Conservation (phyloP, 1,140 invertebrate species). For the Platyscapa corneri region DNA sequence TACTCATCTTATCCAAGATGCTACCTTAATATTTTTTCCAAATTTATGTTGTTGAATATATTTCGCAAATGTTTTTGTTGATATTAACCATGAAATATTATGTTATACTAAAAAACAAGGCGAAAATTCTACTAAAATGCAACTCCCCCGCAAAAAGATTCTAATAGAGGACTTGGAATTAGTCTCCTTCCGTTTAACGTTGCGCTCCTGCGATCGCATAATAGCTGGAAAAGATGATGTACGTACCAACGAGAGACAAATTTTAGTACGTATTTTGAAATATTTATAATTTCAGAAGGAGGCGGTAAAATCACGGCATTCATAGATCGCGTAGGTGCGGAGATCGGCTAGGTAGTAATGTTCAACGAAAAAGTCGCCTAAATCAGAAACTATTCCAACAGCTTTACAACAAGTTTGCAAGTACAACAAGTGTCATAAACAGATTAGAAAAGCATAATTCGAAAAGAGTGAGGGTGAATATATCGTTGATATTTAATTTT, state of each 20-base stretch:
- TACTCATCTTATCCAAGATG: not conserved
- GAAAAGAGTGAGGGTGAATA: not conserved
- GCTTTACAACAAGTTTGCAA: too few species aligned
- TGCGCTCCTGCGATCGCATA: too few species aligned
- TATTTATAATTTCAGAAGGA: too few species aligned
- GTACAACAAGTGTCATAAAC: not conserved
- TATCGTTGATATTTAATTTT: constrained; percentile 12
- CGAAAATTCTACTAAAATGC: not conserved
- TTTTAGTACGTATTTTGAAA: too few species aligned
- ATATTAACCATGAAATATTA: not conserved
- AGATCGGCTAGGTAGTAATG: not conserved
- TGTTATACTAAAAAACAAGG: not conserved
- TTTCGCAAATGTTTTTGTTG: constrained; percentile 8
- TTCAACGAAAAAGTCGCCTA: not conserved
- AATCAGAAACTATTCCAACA: not conserved
- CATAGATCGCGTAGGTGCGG: too few species aligned
- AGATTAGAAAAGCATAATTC: constrained; percentile 18
- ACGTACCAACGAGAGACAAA: too few species aligned
- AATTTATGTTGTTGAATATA: not conserved
- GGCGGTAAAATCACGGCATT: too few species aligned
- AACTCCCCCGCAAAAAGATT: not conserved
- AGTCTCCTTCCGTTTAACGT: not conserved
- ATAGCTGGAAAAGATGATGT: too few species aligned
- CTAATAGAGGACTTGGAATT: not conserved
- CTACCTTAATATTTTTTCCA: constrained; percentile 8